Evolutionary conservation across 2,113 vertebrate species (phyloP).

Genomic region (Irena cyanogastra): DNA sequence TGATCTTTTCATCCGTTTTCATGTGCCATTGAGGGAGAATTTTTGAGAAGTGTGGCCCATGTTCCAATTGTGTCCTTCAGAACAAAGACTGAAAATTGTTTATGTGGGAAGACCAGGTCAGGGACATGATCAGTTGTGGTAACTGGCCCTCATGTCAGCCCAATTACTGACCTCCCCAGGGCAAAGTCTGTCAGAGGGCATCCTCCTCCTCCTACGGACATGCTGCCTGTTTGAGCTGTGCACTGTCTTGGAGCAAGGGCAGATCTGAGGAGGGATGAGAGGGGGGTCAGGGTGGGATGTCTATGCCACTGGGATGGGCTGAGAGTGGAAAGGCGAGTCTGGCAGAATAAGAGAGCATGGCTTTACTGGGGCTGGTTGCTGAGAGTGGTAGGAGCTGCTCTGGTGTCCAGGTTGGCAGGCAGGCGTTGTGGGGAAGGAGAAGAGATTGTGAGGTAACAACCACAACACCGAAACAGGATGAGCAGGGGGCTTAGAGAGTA

Average conservation of each 20-base stretch:
- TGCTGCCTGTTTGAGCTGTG: not conserved
- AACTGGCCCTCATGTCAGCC: not conserved
- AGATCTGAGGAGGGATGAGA: not conserved
- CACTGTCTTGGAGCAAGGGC: not conserved
- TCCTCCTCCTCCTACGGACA: not conserved
- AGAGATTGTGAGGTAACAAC: not conserved
- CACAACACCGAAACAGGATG: not conserved
- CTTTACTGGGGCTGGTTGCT: not conserved
- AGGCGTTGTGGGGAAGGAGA: not conserved
- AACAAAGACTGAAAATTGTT: not conserved
- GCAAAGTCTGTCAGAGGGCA: not conserved
- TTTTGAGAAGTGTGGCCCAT: not conserved
- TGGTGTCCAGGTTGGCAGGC: not conserved
- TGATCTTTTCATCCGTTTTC: not conserved
- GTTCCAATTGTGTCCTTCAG: not conserved
- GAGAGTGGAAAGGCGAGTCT: not conserved
- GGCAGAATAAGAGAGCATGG: not conserved
- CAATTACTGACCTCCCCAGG: not conserved
- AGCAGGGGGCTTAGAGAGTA: not conserved
- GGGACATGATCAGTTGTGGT: not conserved
- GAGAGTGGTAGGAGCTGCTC: not conserved
- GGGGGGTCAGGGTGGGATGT: rapidly evolving
- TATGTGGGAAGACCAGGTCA: not conserved
- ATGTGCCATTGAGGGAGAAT: not conserved
- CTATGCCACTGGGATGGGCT: not conserved